phyloP scores from a whole-genome alignment of 2,797 vertebrate genomes.

The Adelosebastes latens region DNA sequence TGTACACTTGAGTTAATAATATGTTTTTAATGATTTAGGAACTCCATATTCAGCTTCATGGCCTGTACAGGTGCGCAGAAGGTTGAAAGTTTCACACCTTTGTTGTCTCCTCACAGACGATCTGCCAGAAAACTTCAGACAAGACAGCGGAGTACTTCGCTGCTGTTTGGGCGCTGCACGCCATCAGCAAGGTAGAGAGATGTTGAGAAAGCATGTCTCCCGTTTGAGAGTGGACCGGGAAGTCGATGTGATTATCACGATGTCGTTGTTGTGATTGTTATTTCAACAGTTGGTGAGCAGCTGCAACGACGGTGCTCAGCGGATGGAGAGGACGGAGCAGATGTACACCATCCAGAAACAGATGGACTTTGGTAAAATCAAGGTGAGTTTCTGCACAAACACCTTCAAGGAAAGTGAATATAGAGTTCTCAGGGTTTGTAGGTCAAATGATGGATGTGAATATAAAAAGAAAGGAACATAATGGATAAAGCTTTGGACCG shows the following conservation, averaged over 20 bases:
- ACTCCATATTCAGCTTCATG: not conserved
- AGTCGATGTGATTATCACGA: not conserved
- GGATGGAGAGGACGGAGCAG: slow-evolving; percentile 96
- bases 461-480: not conserved
- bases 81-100: not conserved
- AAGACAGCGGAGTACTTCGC: slow-evolving; percentile 81
- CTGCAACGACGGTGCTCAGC: slow-evolving; percentile 93
- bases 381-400: slow-evolving; percentile 79
- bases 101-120: slow-evolving; percentile 82
- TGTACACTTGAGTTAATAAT: not conserved
- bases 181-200: slow-evolving; percentile 92
- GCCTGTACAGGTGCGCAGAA: not conserved
- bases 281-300: slow-evolving; percentile 87
- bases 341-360: slow-evolving; percentile 96
- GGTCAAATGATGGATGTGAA: not conserved
- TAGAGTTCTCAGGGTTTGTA: not conserved
- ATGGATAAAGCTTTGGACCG: not conserved
- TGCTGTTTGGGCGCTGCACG: slow-evolving; percentile 87
- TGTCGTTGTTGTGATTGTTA: not conserved
- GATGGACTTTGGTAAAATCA: slow-evolving; percentile 96
- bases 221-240: not conserved
- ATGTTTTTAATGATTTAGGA: not conserved
- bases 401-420: not conserved
- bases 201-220: too few relatives aligned
- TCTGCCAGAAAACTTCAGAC: slow-evolving; percentile 90